phyloP scores from a whole-genome alignment of 2,888 invertebrate species.

The Nomada fabriciana region DNA sequence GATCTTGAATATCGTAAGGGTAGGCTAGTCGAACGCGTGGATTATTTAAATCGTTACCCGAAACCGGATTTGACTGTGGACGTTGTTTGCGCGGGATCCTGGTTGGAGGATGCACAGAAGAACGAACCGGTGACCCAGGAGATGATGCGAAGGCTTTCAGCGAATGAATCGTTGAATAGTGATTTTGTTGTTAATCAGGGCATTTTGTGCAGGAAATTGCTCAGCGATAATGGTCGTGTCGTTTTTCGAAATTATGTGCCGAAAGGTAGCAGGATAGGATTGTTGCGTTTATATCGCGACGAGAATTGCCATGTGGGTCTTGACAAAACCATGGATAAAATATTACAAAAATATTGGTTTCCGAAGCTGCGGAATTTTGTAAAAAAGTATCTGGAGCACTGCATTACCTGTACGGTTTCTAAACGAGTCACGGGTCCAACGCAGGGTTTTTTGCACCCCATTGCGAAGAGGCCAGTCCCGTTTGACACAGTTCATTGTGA shows the following conservation, averaged over 20 bases:
- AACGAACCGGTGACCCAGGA: not conserved
- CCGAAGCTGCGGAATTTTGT: constrained; percentile 5
- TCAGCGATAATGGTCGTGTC: not conserved
- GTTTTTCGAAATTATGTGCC: not conserved
- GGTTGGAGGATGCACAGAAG: constrained; percentile 7
- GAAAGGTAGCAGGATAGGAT: constrained; percentile 5
- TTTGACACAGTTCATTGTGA: constrained; percentile 33
- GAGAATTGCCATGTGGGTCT: constrained; percentile 14
- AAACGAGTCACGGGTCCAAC: constrained; percentile 1
- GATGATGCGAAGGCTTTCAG: not conserved
- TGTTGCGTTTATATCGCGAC: constrained; percentile 12
- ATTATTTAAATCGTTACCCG: constrained; percentile 28
- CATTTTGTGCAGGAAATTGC: not conserved
- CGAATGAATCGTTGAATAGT: not conserved
- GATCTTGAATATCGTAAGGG: constrained; percentile 18
- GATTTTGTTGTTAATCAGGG: not conserved
- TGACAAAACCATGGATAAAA: constrained; percentile 13
- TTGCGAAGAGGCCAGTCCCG: not conserved
- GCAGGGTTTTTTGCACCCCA: constrained; percentile 6
- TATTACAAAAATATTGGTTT: constrained; percentile 12
- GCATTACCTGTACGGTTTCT: constrained; percentile 8
- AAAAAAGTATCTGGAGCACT: constrained; percentile 17
- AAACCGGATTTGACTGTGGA: not conserved
- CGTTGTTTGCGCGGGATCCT: not conserved
- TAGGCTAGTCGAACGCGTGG: not conserved